Base-by-base conservation (phyloP, 1,140 invertebrate genomes). In the Mamestra configurata region DNA sequence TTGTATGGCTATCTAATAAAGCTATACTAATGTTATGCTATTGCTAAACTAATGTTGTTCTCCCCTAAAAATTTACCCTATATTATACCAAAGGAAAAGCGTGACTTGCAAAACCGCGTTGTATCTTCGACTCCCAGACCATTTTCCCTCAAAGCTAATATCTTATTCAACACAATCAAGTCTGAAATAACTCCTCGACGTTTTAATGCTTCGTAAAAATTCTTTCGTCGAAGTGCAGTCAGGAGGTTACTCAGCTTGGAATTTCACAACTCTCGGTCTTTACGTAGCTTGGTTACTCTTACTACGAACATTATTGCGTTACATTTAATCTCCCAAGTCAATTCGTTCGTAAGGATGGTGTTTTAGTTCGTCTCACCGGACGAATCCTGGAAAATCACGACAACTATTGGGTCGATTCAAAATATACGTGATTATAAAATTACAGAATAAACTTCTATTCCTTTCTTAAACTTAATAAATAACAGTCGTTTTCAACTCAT, bases 171-270 rank as follows among this genome's bases (percentile, higher is more conserved):
- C 40, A 49, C 40, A 70, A 49, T 70, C 20, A 43, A 27, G 37
- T 24, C 64, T 46, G 40, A 70, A 70, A 24, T 27, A 24, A 43
- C 7, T 24, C n/a, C 15, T 49, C 13, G 40, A 46, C 66, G 66
- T 46, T 70, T 43, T 70, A 49, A 24, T 49, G 59, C 59, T 61
- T 15, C 15, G 40, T 68, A 68, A 68, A 70, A 70, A 70, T 46
- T 7, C 31, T 22, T 49, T 24, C 10, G 6, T 31, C 18, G 13
- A 68, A 68, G n/a, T 27, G 35, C 22, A 46, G 4, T 24, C 37
- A 11, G 15, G 64, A 70, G 20, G 43, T 27, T 27, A 10, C 40
- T 70, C 13, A 6, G 40, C 15, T 35, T 57, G 53, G 53, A 57
- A 57, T 57, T 24, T 57, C 24, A 57, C 53, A 24, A 57, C 53